A percentile compares a stretch with the other conserved stretches of the same genome.
Evolutionary conservation across 2,797 vertebrate genomes (phyloP).

Genomic region (Pangasius macronema): DNA sequence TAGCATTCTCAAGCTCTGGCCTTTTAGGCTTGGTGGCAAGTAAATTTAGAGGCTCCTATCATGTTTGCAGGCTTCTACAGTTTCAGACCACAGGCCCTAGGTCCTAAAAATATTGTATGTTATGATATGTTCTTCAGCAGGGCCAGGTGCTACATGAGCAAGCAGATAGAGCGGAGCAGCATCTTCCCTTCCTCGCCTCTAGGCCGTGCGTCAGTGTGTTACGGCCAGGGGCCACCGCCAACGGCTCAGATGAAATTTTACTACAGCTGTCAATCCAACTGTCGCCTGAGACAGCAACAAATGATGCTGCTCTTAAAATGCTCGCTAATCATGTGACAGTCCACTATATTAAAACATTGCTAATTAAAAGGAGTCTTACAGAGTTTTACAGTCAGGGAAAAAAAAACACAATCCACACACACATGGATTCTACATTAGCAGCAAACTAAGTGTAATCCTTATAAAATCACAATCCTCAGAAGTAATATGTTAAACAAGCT

Average conservation of each 20-base stretch:
- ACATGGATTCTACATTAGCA: neutral
- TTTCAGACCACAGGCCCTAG: slow-evolving; percentile 79
- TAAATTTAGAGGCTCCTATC: slow-evolving; percentile 85
- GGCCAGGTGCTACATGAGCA: slow-evolving; percentile 81
- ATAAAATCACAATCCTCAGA: neutral
- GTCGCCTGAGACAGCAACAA: slow-evolving; percentile 50
- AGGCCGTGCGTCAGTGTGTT: slow-evolving; percentile 71
- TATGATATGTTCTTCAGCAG: slow-evolving; percentile 83
- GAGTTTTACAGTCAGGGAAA: neutral
- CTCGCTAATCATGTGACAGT: slow-evolving; percentile 18
- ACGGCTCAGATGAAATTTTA: slow-evolving; percentile 62
- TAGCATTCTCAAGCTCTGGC: slow-evolving; percentile 67
- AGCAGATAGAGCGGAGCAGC: slow-evolving; percentile 72
- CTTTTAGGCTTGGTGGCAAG: slow-evolving; percentile 74
- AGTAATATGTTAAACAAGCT: neutral
- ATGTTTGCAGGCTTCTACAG: slow-evolving; percentile 82
- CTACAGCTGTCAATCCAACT: slow-evolving; percentile 61
- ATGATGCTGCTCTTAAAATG: slow-evolving; percentile 35
- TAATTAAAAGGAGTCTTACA: slow-evolving; percentile 17
- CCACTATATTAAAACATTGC: neutral
- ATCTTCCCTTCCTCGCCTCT: slow-evolving; percentile 63
- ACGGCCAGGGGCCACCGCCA: slow-evolving; percentile 48
- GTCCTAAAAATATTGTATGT: slow-evolving; percentile 92
- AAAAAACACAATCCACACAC: neutral
- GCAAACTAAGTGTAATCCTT: neutral